These are phyloP conservation scores for Mechanitis messenoides DNA, from an alignment of 2,888 invertebrate species.

Conservation along the genomic window DNA sequence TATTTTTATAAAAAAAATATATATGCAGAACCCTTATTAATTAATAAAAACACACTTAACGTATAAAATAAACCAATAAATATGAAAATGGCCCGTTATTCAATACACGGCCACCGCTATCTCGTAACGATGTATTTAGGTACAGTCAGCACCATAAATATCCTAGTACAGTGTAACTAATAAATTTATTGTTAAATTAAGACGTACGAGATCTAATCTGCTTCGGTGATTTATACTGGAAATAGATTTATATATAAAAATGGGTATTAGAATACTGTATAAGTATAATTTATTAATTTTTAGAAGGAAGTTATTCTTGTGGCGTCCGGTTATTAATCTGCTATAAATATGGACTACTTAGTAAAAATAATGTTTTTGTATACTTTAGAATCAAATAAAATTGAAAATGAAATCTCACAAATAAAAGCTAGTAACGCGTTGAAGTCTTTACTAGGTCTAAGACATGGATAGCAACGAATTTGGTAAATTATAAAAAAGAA, in stretches of 20 bases:
- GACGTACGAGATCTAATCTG: slow-evolving; percentile 72
- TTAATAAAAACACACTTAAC: slow-evolving; percentile 28
- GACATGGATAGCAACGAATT: too few relatives aligned
- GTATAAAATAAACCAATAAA: slow-evolving; percentile 5
- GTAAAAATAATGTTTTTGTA: too few relatives aligned
- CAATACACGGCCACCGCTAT: slow-evolving; percentile 57
- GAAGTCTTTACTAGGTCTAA: slow-evolving; percentile 7
- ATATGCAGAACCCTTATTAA: slow-evolving; percentile 27
- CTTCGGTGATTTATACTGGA: slow-evolving; percentile 58
- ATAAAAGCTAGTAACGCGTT: slow-evolving; percentile 6
- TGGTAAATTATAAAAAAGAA: too few relatives aligned
- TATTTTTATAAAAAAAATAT: neutral
- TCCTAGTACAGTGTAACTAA: slow-evolving; percentile 42
- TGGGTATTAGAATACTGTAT: slow-evolving; percentile 35
- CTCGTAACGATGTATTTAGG: slow-evolving; percentile 66
- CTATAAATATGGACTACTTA: too few relatives aligned
- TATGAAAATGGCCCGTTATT: slow-evolving; percentile 48
- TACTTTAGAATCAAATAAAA: too few relatives aligned
- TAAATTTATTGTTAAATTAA: slow-evolving; percentile 72
- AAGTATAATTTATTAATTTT: slow-evolving; percentile 8
- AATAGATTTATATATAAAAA: slow-evolving; percentile 64
- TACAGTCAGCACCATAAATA: slow-evolving; percentile 62
- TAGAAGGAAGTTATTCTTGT: too few relatives aligned
- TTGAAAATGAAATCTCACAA: too few relatives aligned
- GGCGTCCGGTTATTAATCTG: too few relatives aligned